Percentiles rank a stretch among this genome's conserved stretches.
Evolutionary conservation across 64 coral and sea anemone genomes (phyloP).

Genomic region (Montipora sp.): DNA sequence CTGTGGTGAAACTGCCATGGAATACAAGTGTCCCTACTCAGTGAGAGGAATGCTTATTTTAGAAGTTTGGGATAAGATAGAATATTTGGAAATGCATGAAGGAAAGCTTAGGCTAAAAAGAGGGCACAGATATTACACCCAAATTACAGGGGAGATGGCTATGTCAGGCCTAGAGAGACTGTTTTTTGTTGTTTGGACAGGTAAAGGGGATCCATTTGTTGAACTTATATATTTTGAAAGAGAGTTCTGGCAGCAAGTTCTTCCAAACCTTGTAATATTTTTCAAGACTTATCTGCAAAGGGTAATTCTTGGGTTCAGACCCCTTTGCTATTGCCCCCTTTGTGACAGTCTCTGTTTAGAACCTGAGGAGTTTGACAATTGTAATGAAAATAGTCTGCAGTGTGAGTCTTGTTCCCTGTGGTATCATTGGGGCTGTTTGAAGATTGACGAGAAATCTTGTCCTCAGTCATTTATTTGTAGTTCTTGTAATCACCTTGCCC

Average conservation of each 20-base stretch:
- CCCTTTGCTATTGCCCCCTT: constrained; percentile 12
- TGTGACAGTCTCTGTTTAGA: constrained; percentile 25
- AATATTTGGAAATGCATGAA: constrained; percentile 55
- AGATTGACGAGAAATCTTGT: constrained; percentile 41
- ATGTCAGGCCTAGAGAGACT: constrained; percentile 41
- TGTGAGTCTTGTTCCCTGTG: constrained; percentile 5
- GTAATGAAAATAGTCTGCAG: constrained; percentile 18
- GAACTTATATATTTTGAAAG: constrained; percentile 45
- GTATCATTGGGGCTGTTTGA: constrained; percentile 32
- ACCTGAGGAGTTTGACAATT: constrained; percentile 67
- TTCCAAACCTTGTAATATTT: constrained; percentile 55
- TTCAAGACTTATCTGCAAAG: constrained; percentile 53
- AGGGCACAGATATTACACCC: constrained; percentile 55
- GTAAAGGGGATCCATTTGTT: constrained; percentile 44
- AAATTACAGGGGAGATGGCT: constrained; percentile 56
- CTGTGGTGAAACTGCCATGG: constrained; percentile 30
- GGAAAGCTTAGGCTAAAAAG: constrained; percentile 49
- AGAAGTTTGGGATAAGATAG: constrained; percentile 37
- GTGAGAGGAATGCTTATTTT: constrained; percentile 16
- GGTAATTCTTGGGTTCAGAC: constrained; percentile 3
- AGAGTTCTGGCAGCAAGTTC: constrained; percentile 42
- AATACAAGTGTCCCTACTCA: constrained; percentile 63
- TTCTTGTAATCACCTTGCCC: neutral
- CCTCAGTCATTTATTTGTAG: constrained; percentile 36
- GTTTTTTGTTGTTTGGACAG: constrained; percentile 65